Percentiles rank a stretch among this genome's conserved stretches.
Conservation (phyloP, 2,888 invertebrate genomes). For the Resseliella maxima region DNA sequence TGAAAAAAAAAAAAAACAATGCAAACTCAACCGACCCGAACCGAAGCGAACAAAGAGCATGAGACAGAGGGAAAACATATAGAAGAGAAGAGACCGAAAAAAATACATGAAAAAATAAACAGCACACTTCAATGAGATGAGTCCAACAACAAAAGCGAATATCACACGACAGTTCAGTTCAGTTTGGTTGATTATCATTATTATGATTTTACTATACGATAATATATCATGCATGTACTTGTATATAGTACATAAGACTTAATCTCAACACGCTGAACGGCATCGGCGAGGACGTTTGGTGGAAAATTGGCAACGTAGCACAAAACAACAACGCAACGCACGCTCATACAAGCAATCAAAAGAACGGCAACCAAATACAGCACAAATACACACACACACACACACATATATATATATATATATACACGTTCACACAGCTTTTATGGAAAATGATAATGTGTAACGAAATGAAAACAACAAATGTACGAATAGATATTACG, state of each 20-base stretch:
- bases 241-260: conserved; percentile 19
- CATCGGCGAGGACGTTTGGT: conserved; percentile 51
- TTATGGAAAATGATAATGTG: conserved; percentile 55
- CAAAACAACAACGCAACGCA: conserved; percentile 10
- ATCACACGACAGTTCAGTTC: conserved; percentile 18
- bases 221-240: conserved; percentile 22
- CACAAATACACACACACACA: no score
- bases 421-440: background rate
- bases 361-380: no score
- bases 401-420: no score
- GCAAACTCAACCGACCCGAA: background rate
- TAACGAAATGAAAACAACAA: conserved; percentile 42
- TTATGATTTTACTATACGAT: conserved; percentile 28
- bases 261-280: background rate
- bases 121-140: conserved; percentile 23
- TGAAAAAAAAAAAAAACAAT: background rate
- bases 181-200: conserved; percentile 8
- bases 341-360: background rate
- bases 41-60: background rate
- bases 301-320: conserved; percentile 55
- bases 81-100: background rate
- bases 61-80: background rate
- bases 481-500: background rate
- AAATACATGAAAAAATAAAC: background rate
- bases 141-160: conserved; percentile 34